phyloP scores from a whole-genome alignment of 2,797 vertebrate genomes.

The Buceros bicornis region DNA sequence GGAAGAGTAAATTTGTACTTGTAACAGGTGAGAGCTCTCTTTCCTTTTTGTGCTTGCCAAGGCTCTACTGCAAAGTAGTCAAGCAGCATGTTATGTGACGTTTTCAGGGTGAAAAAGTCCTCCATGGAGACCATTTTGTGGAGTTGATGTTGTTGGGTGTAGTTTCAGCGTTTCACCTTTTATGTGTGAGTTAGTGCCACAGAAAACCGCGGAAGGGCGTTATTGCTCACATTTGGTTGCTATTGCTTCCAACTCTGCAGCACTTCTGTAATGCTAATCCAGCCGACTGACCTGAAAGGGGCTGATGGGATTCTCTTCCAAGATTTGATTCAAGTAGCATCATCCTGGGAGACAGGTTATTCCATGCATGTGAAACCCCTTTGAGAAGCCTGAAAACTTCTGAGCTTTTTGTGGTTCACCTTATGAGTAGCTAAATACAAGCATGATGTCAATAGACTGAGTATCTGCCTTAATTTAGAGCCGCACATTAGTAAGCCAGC shows the following conservation, averaged over 20 bases:
- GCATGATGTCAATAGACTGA: not conserved
- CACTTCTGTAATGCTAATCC: not conserved
- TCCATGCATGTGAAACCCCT: rapidly evolving
- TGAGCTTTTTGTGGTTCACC: not conserved
- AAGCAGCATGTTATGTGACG: not conserved
- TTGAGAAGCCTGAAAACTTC: not conserved
- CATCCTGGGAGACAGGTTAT: rapidly evolving
- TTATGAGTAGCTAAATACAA: not conserved
- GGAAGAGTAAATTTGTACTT: not conserved
- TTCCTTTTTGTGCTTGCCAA: not conserved
- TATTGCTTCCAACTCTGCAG: not conserved
- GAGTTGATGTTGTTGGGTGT: not conserved
- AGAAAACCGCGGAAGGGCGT: not conserved
- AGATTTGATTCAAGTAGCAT: not conserved
- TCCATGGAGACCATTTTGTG: not conserved
- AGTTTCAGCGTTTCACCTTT: not conserved
- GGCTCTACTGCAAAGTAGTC: not conserved
- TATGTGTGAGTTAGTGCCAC: not conserved
- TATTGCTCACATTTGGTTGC: not conserved
- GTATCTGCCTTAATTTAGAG: not conserved
- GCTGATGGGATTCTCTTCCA: not conserved
- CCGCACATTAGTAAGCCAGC: not conserved
- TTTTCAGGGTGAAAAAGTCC: not conserved
- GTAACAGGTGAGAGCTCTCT: not conserved
- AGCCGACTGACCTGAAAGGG: not conserved